Percentiles rank a stretch among this genome's conserved stretches.
Conservation (phyloP, 2,888 invertebrate genomes). For the Clanis bilineata region DNA sequence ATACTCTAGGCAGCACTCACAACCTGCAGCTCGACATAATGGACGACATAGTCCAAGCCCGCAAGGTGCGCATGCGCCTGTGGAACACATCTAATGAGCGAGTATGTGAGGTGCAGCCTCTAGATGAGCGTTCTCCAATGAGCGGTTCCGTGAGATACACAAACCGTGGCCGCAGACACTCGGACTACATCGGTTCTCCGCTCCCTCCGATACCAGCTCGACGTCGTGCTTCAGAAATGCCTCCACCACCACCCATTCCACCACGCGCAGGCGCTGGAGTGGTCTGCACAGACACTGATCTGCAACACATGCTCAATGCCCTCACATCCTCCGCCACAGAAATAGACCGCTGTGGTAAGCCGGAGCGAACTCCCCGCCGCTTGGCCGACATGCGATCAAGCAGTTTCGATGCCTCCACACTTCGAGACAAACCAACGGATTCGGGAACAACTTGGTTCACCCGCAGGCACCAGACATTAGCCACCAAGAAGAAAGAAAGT, state of each 20-base stretch:
- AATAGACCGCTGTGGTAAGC: slow-evolving; percentile 86
- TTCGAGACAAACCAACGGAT: slow-evolving; percentile 75
- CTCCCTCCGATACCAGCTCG: slow-evolving; percentile 83
- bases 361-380: slow-evolving; percentile 81
- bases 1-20: slow-evolving; percentile 88
- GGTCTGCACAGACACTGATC: slow-evolving; percentile 91
- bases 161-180: slow-evolving; percentile 85
- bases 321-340: slow-evolving; percentile 92
- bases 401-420: slow-evolving; percentile 91
- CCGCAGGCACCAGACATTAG: slow-evolving; percentile 89
- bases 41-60: slow-evolving; percentile 92
- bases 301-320: slow-evolving; percentile 89
- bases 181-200: slow-evolving; percentile 86
- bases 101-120: slow-evolving; percentile 91
- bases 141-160: slow-evolving; percentile 83
- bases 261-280: slow-evolving; percentile 82
- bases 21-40: slow-evolving; percentile 93
- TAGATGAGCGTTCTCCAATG: slow-evolving; percentile 85
- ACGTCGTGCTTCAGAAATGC: slow-evolving; percentile 89
- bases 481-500: slow-evolving; percentile 82
- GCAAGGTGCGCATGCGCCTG: slow-evolving; percentile 91
- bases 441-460: slow-evolving; percentile 88
- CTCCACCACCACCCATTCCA: slow-evolving; percentile 78
- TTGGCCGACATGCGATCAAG: slow-evolving; percentile 89
- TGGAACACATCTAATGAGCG: slow-evolving; percentile 92